Conservation (phyloP, 2,113 vertebrate genomes). For the Clarias magur region DNA sequence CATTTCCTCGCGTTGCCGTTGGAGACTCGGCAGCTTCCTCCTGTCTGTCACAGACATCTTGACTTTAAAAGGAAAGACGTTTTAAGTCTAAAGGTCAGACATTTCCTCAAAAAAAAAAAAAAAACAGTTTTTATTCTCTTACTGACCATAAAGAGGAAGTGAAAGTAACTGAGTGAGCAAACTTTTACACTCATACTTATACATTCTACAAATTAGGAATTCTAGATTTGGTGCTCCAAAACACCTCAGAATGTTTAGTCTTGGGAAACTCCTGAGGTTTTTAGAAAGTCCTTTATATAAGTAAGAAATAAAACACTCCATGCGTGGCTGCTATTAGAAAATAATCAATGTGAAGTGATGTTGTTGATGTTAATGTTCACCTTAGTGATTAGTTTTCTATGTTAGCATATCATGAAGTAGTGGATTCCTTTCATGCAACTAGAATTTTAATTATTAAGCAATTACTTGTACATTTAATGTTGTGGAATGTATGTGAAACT, state of each 20-base stretch:
- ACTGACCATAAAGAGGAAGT: not conserved
- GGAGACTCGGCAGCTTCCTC: not conserved
- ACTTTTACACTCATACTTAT: no score
- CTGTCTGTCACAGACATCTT: not conserved
- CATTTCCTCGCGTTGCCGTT: not conserved
- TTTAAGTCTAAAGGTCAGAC: not conserved
- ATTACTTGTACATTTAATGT: not conserved
- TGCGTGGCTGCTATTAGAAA: not conserved
- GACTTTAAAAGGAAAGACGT: not conserved
- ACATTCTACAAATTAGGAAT: no score
- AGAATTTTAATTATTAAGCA: not conserved
- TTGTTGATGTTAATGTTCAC: not conserved
- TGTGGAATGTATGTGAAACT: not conserved
- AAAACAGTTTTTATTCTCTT: not conserved
- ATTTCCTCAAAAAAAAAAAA: not conserved
- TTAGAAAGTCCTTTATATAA: not conserved
- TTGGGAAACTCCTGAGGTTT: not conserved
- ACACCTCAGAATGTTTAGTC: slow-evolving; percentile 38
- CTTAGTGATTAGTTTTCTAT: not conserved
- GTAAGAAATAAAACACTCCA: not conserved
- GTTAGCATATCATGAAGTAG: not conserved
- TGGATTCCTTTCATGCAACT: not conserved
- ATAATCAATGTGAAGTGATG: not conserved
- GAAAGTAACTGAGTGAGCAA: not conserved
- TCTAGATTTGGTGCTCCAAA: slow-evolving; percentile 29